Percentiles rank a stretch among this genome's conserved stretches.
These are phyloP conservation scores for Synaphobranchus kaupii DNA, from an alignment of 2,797 vertebrate species.

Conservation along the genomic window DNA sequence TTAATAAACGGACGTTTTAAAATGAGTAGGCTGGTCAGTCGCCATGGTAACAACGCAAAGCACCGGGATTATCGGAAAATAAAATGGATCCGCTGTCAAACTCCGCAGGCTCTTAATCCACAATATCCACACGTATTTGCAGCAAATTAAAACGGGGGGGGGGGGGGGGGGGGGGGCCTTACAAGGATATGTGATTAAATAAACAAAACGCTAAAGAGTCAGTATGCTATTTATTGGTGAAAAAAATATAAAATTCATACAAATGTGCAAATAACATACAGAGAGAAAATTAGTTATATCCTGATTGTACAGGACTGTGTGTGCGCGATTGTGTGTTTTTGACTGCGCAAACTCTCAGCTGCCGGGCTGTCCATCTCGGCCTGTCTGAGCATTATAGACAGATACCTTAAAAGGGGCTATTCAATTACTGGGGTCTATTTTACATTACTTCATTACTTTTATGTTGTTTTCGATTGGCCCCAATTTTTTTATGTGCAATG, in stretches of 20 bases:
- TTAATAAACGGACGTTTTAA: slow-evolving; percentile 54
- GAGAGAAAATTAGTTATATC: neutral
- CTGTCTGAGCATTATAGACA: neutral
- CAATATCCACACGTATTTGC: slow-evolving; percentile 8
- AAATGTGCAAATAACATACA: neutral
- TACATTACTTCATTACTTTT: neutral
- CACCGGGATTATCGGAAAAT: slow-evolving; percentile 50
- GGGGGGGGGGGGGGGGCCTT: neutral
- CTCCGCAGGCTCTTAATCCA: neutral
- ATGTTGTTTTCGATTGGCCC: neutral
- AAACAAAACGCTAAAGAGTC: neutral
- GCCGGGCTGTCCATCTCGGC: neutral
- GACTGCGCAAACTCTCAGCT: neutral
- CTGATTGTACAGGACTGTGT: neutral
- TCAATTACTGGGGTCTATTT: neutral
- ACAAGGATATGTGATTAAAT: neutral
- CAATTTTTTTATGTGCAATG: neutral
- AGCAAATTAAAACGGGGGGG: neutral
- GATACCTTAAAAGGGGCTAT: neutral
- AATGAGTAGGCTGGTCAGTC: slow-evolving; percentile 49
- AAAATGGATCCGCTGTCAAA: slow-evolving; percentile 6
- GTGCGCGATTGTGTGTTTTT: neutral
- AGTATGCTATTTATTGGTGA: neutral
- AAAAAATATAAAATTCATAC: neutral
- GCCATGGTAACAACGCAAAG: slow-evolving; percentile 70